Conservation (phyloP, 1,140 invertebrate genomes). For the Zaprionus lachaisei region DNA sequence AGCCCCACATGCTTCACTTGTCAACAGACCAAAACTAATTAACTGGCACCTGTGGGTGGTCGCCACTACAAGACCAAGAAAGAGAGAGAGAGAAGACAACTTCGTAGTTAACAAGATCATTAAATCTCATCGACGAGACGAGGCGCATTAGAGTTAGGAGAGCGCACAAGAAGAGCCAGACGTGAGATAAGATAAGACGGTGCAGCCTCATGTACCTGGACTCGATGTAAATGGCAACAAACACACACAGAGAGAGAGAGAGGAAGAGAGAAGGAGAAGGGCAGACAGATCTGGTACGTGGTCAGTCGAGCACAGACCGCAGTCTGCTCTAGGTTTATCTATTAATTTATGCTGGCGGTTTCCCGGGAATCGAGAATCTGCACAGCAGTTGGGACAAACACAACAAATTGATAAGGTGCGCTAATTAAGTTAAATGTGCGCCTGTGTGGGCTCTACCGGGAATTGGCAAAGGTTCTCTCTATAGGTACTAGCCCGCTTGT, state of each 20-base stretch:
- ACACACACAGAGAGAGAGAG: background rate
- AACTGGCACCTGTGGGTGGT: slow-evolving; percentile 75
- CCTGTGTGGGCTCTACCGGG: slow-evolving; percentile 49
- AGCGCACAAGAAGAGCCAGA: slow-evolving; percentile 24
- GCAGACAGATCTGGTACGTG: slow-evolving; percentile 32
- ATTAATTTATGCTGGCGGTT: slow-evolving; percentile 79
- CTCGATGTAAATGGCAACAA: background rate
- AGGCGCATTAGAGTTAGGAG: slow-evolving; percentile 43
- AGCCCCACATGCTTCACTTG: background rate
- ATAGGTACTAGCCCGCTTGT: background rate
- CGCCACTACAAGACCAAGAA: background rate
- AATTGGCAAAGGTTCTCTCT: slow-evolving; percentile 49
- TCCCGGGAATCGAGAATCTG: slow-evolving; percentile 41
- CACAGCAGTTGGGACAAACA: slow-evolving; percentile 64
- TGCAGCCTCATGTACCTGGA: background rate
- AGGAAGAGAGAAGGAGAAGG: slow-evolving; percentile 14
- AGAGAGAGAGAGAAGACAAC: slow-evolving; percentile 41
- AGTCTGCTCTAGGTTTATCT: slow-evolving; percentile 69
- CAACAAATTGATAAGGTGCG: slow-evolving; percentile 52
- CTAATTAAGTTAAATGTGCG: slow-evolving; percentile 76
- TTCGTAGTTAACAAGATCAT: slow-evolving; percentile 77
- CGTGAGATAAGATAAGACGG: slow-evolving; percentile 60
- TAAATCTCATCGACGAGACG: slow-evolving; percentile 64
- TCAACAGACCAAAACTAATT: slow-evolving; percentile 55
- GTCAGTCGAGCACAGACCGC: slow-evolving; percentile 14